A percentile compares a stretch with the other conserved stretches of the same genome.
phyloP scores from a whole-genome alignment of 2,888 invertebrate species.

The Mythimna albipuncta region DNA sequence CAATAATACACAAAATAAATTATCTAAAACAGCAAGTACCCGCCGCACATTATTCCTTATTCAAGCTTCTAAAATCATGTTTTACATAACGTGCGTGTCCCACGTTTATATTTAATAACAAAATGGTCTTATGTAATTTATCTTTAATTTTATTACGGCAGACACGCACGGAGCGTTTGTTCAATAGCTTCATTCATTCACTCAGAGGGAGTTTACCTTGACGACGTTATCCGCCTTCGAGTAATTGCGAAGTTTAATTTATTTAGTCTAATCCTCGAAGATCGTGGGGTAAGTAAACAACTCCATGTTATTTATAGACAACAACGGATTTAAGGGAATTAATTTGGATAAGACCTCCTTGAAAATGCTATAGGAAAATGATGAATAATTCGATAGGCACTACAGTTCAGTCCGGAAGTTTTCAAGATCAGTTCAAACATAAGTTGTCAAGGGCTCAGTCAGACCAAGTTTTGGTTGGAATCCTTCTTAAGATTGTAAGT shows the following conservation, averaged over 20 bases:
- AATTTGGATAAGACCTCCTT: constrained; percentile 19
- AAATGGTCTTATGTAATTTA: constrained; percentile 34
- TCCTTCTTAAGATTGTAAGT: constrained; percentile 25
- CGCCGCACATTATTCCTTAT: constrained; percentile 9
- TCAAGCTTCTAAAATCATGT: constrained; percentile 31
- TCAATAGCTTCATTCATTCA: constrained; percentile 50
- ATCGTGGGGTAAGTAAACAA: constrained; percentile 33
- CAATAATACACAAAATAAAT: neutral
- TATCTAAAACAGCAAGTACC: neutral
- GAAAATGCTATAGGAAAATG: constrained; percentile 3
- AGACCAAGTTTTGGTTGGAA: constrained; percentile 17
- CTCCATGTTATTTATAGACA: constrained; percentile 42
- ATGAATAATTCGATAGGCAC: neutral
- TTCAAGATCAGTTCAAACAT: constrained; percentile 34
- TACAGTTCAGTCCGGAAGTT: constrained; percentile 23
- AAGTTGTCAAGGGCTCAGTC: constrained; percentile 27
- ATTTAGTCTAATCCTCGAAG: constrained; percentile 31
- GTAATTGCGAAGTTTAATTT: constrained; percentile 35
- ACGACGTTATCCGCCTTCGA: constrained; percentile 15
- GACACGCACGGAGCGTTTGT: constrained; percentile 37
- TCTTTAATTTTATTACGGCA: constrained; percentile 36
- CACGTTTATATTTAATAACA: constrained; percentile 39
- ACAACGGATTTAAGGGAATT: constrained; percentile 23
- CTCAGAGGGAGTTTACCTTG: constrained; percentile 22
- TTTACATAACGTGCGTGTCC: constrained; percentile 46